Evolutionary conservation across 2,797 vertebrate species (phyloP).

Genomic region (Rhadinocentrus ornatus): DNA sequence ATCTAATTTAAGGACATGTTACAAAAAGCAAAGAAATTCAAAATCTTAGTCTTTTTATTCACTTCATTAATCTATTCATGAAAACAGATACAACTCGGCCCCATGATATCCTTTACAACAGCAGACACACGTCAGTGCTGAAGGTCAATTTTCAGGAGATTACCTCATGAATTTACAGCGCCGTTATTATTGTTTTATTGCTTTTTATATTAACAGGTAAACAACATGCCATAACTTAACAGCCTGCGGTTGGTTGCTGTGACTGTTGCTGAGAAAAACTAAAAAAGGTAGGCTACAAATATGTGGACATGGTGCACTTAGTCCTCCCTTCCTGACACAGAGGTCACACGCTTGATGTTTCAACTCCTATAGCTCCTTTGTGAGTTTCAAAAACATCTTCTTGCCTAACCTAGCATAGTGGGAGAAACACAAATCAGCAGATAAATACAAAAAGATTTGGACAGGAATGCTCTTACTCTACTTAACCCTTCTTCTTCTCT

Average conservation of each 20-base stretch:
- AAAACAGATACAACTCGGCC: neutral
- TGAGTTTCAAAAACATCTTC: slow-evolving; percentile 59
- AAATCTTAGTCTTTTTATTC: no score
- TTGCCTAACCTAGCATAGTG: slow-evolving; percentile 27
- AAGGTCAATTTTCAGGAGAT: slow-evolving; percentile 8
- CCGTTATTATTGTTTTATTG: slow-evolving; percentile 29
- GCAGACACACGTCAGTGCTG: neutral
- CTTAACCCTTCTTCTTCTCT: slow-evolving; percentile 7
- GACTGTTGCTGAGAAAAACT: slow-evolving; percentile 30
- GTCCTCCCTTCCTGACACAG: neutral
- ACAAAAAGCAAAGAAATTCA: neutral
- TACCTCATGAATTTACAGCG: slow-evolving; percentile 28
- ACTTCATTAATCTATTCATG: no score
- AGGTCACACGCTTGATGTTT: slow-evolving; percentile 38
- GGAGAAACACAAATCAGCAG: slow-evolving; percentile 43
- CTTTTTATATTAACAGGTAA: slow-evolving; percentile 30
- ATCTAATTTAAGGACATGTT: neutral
- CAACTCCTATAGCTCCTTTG: slow-evolving; percentile 33
- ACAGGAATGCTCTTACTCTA: slow-evolving; percentile 9
- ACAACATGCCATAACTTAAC: slow-evolving; percentile 12
- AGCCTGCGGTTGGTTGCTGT: slow-evolving; percentile 22
- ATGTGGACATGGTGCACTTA: slow-evolving; percentile 2
- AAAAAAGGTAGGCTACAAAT: neutral
- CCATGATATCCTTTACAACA: neutral
- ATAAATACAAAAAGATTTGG: slow-evolving; percentile 26